Percentiles rank a stretch among this genome's conserved stretches.
Conservation (phyloP, 2,113 vertebrate genomes). For the Uria lomvia region DNA sequence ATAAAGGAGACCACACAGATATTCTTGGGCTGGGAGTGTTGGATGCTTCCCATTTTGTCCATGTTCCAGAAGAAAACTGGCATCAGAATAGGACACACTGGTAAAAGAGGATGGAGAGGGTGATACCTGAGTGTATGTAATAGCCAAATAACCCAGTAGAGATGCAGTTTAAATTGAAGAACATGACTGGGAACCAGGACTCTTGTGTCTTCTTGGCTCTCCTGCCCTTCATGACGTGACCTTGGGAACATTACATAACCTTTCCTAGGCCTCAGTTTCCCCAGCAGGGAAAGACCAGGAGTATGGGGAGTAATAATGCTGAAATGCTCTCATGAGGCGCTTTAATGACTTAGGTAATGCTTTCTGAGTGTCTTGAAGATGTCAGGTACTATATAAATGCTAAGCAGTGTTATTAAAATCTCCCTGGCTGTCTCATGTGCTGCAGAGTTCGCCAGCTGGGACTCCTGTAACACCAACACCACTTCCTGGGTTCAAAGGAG, state of each 20-base stretch:
- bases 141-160: not conserved
- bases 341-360: not conserved
- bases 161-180: not conserved
- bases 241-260: slow-evolving; percentile 6
- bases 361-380: not conserved
- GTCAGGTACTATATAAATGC: not conserved
- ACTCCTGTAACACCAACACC: not conserved
- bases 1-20: not conserved
- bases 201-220: not conserved
- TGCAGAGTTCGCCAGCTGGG: not conserved
- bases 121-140: not conserved
- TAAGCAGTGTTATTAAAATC: not conserved
- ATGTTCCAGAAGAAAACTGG: not conserved
- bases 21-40: not conserved
- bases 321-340: not conserved
- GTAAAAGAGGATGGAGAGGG: not conserved
- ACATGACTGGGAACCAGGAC: not conserved
- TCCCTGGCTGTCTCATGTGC: not conserved
- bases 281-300: not conserved
- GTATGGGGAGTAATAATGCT: not conserved
- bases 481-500: not conserved
- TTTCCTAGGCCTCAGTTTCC: slow-evolving; percentile 35
- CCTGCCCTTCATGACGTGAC: not conserved
- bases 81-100: not conserved
- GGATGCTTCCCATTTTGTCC: not conserved